Conservation (phyloP, 2,797 vertebrate genomes). For the Heteromormyrus szaboi region DNA sequence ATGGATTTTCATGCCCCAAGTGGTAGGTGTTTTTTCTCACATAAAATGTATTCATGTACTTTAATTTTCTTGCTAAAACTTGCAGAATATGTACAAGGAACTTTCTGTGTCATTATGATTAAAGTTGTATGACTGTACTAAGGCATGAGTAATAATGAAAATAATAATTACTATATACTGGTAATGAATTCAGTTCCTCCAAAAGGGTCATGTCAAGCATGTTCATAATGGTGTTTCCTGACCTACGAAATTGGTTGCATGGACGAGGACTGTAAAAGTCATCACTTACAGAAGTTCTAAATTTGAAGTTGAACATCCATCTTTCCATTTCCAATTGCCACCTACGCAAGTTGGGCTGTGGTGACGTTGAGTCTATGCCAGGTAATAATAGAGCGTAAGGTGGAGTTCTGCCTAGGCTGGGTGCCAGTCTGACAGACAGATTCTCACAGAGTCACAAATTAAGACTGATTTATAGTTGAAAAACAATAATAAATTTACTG, state of each 20-base stretch:
- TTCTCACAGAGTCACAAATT: neutral
- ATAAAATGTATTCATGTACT: neutral
- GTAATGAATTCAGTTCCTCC: neutral
- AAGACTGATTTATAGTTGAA: neutral
- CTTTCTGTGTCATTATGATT: neutral
- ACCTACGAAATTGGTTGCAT: neutral
- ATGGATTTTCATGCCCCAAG: constrained; percentile 59
- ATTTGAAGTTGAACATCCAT: neutral
- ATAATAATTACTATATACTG: neutral
- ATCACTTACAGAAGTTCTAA: neutral
- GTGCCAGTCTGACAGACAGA: neutral
- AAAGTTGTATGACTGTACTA: neutral
- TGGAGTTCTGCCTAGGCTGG: neutral
- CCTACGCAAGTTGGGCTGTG: neutral
- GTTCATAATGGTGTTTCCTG: neutral
- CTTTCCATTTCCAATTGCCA: neutral
- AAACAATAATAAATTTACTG: neutral
- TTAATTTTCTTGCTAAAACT: neutral
- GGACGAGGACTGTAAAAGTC: neutral
- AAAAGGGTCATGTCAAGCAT: neutral
- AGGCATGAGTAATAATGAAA: neutral
- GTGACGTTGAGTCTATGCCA: neutral
- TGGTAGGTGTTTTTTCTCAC: constrained; percentile 53
- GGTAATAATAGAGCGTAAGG: neutral
- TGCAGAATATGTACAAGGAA: neutral